These are phyloP conservation scores for Trissonchulus latispiculum DNA, from an alignment of 2,888 invertebrate species.

Conservation along the genomic window DNA sequence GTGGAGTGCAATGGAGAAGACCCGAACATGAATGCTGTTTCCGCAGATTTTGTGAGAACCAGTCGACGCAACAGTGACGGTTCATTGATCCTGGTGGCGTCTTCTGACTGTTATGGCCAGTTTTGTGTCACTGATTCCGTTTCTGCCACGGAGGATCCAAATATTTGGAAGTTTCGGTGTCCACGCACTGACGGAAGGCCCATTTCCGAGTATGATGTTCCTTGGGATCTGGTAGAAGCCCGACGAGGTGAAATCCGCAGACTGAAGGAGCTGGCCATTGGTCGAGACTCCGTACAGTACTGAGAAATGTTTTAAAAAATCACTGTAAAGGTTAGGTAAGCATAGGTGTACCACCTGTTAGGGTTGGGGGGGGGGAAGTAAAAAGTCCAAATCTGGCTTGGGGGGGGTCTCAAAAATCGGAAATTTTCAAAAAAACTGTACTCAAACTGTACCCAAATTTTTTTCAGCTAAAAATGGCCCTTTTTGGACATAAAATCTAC, in stretches of 20 bases:
- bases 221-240: slow-evolving; percentile 10
- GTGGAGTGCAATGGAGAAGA: not conserved
- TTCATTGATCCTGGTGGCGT: not conserved
- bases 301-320: too few relatives aligned
- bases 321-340: too few relatives aligned
- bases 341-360: too few relatives aligned
- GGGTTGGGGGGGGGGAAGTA: too few relatives aligned
- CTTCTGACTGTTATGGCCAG: not conserved
- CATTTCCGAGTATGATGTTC: slow-evolving; percentile 23
- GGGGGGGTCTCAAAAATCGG: too few relatives aligned
- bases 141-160: not conserved
- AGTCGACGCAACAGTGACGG: not conserved
- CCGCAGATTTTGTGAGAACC: not conserved
- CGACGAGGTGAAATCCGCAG: not conserved
- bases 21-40: too few relatives aligned
- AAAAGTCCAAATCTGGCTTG: too few relatives aligned
- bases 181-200: not conserved
- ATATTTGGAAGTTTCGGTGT: not conserved
- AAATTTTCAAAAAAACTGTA: too few relatives aligned
- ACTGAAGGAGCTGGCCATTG: not conserved
- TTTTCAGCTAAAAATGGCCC: too few relatives aligned
- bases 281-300: too few relatives aligned
- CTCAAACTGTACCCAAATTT: too few relatives aligned
- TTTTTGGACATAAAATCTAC: too few relatives aligned
- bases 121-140: not conserved